phyloP scores from a whole-genome alignment of 2,888 invertebrate genomes.

The Drosophila tripunctata region DNA sequence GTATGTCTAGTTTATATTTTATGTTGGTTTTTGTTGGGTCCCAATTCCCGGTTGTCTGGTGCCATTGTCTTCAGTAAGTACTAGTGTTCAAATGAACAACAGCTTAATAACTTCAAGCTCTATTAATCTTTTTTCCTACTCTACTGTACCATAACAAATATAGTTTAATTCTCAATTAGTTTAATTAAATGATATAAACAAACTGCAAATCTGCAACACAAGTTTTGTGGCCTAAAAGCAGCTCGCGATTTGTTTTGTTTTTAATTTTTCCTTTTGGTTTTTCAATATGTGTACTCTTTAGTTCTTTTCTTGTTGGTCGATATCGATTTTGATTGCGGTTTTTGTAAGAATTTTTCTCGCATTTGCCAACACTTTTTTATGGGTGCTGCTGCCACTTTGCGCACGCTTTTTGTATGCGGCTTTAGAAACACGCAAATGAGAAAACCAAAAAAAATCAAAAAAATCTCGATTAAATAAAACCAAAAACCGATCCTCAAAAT shows the following conservation, averaged over 20 bases:
- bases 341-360: slow-evolving; percentile 31
- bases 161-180: slow-evolving; percentile 6
- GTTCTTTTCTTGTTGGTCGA: not conserved
- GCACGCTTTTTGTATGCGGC: slow-evolving; percentile 57
- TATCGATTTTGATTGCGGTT: slow-evolving; percentile 19
- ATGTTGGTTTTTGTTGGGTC: slow-evolving; percentile 37
- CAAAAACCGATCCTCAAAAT: slow-evolving; percentile 16
- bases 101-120: slow-evolving; percentile 44
- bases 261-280: slow-evolving; percentile 1
- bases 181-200: not conserved
- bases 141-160: slow-evolving; percentile 13
- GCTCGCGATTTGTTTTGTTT: slow-evolving; percentile 13
- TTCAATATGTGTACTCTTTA: slow-evolving; percentile 1
- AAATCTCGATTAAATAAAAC: slow-evolving; percentile 6
- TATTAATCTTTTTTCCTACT: slow-evolving; percentile 24
- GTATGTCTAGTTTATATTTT: slow-evolving; percentile 18
- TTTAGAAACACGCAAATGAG: slow-evolving; percentile 44
- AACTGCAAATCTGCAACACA: slow-evolving; percentile 27
- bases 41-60: slow-evolving; percentile 29
- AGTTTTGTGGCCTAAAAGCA: slow-evolving; percentile 25
- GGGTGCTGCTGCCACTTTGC: slow-evolving; percentile 56
- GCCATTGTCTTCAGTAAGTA: slow-evolving; percentile 51
- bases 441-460: slow-evolving; percentile 4
- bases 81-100: slow-evolving; percentile 30
- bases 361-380: slow-evolving; percentile 46